A percentile compares a stretch with the other conserved stretches of the same genome.
Conservation (phyloP, 1,140 invertebrate species). For the Nylanderia fulva region DNA sequence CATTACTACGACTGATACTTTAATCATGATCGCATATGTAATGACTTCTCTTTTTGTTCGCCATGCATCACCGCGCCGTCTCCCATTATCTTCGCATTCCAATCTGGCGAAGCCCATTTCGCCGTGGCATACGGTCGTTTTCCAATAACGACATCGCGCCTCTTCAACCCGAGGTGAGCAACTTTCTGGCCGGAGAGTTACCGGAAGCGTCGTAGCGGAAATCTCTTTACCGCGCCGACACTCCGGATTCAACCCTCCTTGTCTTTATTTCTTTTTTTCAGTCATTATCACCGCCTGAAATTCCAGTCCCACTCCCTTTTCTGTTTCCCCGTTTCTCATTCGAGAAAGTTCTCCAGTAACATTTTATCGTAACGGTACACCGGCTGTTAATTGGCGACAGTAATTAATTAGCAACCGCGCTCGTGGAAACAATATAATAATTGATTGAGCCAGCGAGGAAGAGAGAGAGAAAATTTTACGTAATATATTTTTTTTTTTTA, state of each 20-base stretch:
- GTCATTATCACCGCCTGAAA: conserved; percentile 26
- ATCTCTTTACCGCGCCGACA: conserved; percentile 42
- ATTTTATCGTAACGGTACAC: not conserved
- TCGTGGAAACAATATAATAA: conserved; percentile 22
- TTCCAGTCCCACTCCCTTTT: not conserved
- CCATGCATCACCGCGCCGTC: conserved; percentile 22
- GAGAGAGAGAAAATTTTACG: conserved; percentile 18
- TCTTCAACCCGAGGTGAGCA: conserved; percentile 33
- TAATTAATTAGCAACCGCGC: conserved; percentile 37
- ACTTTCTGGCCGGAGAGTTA: conserved; percentile 7
- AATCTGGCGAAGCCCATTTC: conserved; percentile 33
- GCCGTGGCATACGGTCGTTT: conserved; percentile 42
- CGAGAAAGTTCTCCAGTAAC: not conserved
- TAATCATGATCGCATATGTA: conserved; percentile 8
- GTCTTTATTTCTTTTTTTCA: not conserved
- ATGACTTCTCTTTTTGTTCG: conserved; percentile 1
- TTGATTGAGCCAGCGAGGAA: not conserved
- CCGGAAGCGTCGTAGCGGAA: conserved; percentile 39
- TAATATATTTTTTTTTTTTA: not conserved
- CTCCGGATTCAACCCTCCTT: not conserved
- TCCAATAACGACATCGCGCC: conserved; percentile 54
- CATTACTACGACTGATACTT: not conserved
- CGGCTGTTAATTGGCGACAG: conserved; percentile 34
- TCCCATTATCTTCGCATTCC: conserved; percentile 44
- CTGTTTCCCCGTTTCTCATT: not conserved